Percentiles rank a stretch among this genome's conserved stretches.
phyloP scores from a whole-genome alignment of 2,888 invertebrate genomes.

The Pheosia gnoma region DNA sequence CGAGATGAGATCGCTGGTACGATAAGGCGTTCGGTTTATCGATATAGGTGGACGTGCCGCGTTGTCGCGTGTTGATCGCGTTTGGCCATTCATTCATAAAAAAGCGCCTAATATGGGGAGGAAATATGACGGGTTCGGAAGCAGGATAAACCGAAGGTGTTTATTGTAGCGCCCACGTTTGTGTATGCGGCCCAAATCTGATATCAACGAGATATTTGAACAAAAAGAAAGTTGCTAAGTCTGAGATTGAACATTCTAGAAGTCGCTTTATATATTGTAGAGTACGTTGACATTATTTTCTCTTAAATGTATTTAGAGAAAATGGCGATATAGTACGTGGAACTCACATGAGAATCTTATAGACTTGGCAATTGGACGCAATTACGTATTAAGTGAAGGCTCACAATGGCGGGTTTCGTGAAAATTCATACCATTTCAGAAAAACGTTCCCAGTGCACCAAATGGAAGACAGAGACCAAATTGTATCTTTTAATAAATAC shows the following conservation, averaged over 20 bases:
- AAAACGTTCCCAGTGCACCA: too few relatives aligned
- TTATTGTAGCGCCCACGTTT: neutral
- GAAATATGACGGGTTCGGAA: slow-evolving; percentile 8
- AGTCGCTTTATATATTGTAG: neutral
- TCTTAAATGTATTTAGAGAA: neutral
- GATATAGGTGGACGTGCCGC: slow-evolving; percentile 44
- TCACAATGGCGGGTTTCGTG: too few relatives aligned
- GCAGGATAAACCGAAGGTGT: neutral
- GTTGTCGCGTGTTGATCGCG: slow-evolving; percentile 22
- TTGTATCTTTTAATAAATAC: too few relatives aligned
- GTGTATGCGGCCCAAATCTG: neutral
- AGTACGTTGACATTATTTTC: neutral
- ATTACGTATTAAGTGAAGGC: too few relatives aligned
- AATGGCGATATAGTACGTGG: neutral
- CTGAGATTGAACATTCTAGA: neutral
- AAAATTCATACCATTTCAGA: too few relatives aligned
- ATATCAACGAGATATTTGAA: neutral
- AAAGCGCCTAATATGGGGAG: slow-evolving; percentile 26
- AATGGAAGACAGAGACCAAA: too few relatives aligned
- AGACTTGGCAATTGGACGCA: too few relatives aligned
- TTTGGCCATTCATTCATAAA: slow-evolving; percentile 37
- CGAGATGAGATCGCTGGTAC: slow-evolving; percentile 62
- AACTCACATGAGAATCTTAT: neutral
- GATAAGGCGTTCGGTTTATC: slow-evolving; percentile 55
- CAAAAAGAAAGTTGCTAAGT: neutral